These are phyloP conservation scores for Petrocephalus schoutedeni DNA, from an alignment of 2,797 vertebrate species.

Conservation along the genomic window DNA sequence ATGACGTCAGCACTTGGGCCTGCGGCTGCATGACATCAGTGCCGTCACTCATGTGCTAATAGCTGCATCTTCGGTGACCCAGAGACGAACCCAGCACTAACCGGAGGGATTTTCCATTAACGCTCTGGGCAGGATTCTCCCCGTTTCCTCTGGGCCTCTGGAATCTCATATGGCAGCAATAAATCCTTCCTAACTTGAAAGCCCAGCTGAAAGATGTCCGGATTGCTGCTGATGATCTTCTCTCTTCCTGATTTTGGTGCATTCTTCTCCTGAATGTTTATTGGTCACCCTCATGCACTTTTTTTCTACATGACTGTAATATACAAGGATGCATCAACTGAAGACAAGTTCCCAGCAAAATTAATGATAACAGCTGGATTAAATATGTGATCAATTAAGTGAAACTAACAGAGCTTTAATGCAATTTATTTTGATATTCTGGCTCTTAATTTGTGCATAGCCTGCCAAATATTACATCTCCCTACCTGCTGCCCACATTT, in stretches of 20 bases:
- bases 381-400: not conserved
- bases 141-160: slow-evolving; percentile 47
- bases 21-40: slow-evolving; percentile 50
- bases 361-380: not conserved
- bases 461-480: not conserved
- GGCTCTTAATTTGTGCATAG: not conserved
- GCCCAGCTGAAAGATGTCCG: slow-evolving; percentile 51
- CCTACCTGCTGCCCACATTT: not conserved
- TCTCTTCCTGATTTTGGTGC: slow-evolving; percentile 1
- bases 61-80: slow-evolving; percentile 46
- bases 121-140: slow-evolving; percentile 44
- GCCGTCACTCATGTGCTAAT: slow-evolving; percentile 36
- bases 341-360: not conserved
- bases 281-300: slow-evolving; percentile 13
- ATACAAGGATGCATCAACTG: not conserved
- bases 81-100: slow-evolving; percentile 40
- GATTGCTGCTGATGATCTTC: slow-evolving; percentile 28
- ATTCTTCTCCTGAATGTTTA: not conserved
- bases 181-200: slow-evolving; percentile 52
- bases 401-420: not conserved
- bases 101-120: slow-evolving; percentile 37
- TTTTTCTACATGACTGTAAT: not conserved
- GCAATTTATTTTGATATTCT: not conserved
- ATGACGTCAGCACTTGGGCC: slow-evolving; percentile 41
- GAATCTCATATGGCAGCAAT: slow-evolving; percentile 52